A percentile compares a stretch with the other conserved stretches of the same genome.
These are phyloP conservation scores for Dastarcus helophoroides DNA, from an alignment of 2,888 invertebrate genomes.

Conservation along the genomic window DNA sequence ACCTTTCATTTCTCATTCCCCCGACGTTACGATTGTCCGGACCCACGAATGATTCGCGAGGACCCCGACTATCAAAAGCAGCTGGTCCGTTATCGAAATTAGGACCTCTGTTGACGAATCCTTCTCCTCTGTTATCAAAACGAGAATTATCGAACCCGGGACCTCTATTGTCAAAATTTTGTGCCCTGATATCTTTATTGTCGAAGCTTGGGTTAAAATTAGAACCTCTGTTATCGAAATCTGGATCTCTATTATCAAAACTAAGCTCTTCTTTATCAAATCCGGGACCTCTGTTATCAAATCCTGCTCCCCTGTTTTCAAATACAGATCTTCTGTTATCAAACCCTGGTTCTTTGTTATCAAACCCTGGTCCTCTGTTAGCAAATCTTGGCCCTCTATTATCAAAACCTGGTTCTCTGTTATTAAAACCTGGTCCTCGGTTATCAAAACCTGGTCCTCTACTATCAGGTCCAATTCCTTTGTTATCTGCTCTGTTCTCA, in stretches of 20 bases:
- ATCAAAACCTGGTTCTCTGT: background rate
- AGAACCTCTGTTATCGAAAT: no score
- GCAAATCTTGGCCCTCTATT: background rate
- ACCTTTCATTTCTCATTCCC: constrained; percentile 3
- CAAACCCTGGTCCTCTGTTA: constrained; percentile 1
- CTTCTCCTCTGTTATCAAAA: background rate
- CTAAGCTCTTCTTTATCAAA: background rate
- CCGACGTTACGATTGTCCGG: no score
- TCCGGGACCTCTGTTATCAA: background rate
- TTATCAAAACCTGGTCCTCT: constrained; percentile 3
- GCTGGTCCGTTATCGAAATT: background rate
- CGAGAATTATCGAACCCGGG: background rate
- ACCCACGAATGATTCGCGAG: background rate
- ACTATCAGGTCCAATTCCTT: background rate
- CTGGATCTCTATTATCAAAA: background rate
- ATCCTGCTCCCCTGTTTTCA: background rate
- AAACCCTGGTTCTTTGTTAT: background rate
- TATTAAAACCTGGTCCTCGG: background rate
- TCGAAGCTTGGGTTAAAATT: background rate
- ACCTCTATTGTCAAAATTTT: background rate
- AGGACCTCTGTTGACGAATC: background rate
- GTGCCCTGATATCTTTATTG: background rate
- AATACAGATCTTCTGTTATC: background rate
- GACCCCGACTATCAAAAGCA: background rate
- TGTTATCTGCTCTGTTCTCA: background rate